Percentiles rank a stretch among this genome's conserved stretches.
These are phyloP conservation scores for Listronotus oregonensis DNA, from an alignment of 1,140 invertebrate genomes.

Conservation along the genomic window DNA sequence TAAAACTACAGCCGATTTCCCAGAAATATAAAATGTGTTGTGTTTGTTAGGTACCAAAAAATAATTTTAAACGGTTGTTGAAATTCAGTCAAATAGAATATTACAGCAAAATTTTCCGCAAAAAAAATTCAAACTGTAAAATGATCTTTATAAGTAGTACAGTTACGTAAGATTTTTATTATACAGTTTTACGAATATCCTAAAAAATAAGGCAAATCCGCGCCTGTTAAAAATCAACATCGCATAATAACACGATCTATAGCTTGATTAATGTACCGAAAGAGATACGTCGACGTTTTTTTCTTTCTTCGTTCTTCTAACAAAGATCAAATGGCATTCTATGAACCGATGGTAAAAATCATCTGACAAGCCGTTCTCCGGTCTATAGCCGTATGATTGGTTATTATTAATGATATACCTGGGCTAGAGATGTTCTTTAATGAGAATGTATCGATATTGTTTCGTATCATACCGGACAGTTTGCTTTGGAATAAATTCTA, in stretches of 20 bases:
- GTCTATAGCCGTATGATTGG: slow-evolving; percentile 22
- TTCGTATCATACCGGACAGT: too few relatives aligned
- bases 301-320: slow-evolving; percentile 11
- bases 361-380: slow-evolving; percentile 17
- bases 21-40: too few relatives aligned
- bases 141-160: too few relatives aligned
- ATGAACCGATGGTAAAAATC: slow-evolving; percentile 18
- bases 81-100: too few relatives aligned
- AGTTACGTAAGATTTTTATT: too few relatives aligned
- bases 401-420: slow-evolving; percentile 18
- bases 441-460: too few relatives aligned
- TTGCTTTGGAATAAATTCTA: too few relatives aligned
- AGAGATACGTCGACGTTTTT: slow-evolving; percentile 19
- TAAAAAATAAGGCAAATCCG: not conserved
- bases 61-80: too few relatives aligned
- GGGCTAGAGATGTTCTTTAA: not conserved
- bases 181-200: not conserved
- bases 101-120: too few relatives aligned
- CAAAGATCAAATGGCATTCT: slow-evolving; percentile 20
- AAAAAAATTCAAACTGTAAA: too few relatives aligned
- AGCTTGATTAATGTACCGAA: slow-evolving; percentile 23
- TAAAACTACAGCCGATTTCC: too few relatives aligned
- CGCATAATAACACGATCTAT: slow-evolving; percentile 19
- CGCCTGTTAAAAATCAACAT: slow-evolving; percentile 12
- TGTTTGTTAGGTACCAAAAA: too few relatives aligned